Percentiles rank a stretch among this genome's conserved stretches.
phyloP scores from a whole-genome alignment of 2,797 vertebrate species.

The Gallinago stenura region DNA sequence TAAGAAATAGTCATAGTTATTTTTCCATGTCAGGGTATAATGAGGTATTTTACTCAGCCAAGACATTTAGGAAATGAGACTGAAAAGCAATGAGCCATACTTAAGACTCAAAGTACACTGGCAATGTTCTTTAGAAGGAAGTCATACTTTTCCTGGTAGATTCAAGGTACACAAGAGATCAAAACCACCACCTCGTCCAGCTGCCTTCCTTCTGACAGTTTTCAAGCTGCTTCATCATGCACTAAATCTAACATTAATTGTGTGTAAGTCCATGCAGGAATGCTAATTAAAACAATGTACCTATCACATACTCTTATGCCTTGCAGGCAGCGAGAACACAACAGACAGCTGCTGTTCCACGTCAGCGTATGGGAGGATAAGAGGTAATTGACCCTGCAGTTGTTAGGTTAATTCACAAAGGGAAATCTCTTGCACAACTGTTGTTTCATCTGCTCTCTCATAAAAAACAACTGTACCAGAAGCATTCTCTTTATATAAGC shows the following conservation, averaged over 20 bases:
- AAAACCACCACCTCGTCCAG: neutral
- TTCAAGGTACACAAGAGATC: neutral
- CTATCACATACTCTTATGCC: neutral
- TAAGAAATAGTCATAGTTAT: constrained; percentile 5
- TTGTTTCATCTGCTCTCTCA: constrained; percentile 17
- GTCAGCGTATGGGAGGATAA: neutral
- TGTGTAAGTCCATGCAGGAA: constrained; percentile 32
- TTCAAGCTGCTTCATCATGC: neutral
- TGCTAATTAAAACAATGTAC: constrained; percentile 52
- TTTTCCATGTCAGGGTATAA: constrained; percentile 39
- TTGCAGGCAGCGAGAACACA: neutral
- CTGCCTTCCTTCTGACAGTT: neutral
- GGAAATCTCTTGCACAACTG: constrained; percentile 46
- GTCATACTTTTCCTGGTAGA: constrained; percentile 12
- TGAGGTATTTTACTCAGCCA: constrained; percentile 10
- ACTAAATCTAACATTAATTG: constrained; percentile 47
- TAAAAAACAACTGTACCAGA: neutral
- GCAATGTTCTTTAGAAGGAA: neutral
- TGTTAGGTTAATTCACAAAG: constrained; percentile 49
- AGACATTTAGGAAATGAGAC: constrained; percentile 56
- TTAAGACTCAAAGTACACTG: neutral
- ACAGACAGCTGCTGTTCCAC: constrained; percentile 38
- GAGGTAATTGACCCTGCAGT: constrained; percentile 65
- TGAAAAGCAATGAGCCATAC: constrained; percentile 52
- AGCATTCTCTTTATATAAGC: neutral